phyloP scores from a whole-genome alignment of 1,140 invertebrate genomes.

The Drosophila azteca region DNA sequence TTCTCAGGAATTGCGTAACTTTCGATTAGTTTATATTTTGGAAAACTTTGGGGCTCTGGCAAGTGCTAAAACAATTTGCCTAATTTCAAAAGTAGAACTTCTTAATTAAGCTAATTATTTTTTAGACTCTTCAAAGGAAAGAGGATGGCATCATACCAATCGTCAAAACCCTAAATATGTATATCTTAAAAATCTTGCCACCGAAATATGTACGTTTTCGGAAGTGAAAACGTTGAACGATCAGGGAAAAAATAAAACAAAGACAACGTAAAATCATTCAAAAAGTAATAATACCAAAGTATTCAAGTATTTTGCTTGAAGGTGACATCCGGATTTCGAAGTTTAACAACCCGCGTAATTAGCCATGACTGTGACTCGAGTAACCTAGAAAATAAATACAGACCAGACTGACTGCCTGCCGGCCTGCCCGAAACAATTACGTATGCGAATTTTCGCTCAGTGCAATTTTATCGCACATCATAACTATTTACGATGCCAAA shows the following conservation, averaged over 20 bases:
- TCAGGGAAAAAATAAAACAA: conserved; percentile 12
- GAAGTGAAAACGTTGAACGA: too few species aligned
- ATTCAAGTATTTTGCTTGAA: conserved; percentile 23
- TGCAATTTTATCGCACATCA: conserved; percentile 55
- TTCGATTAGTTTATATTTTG: conserved; percentile 8
- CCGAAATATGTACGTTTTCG: too few species aligned
- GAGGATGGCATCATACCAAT: conserved; percentile 24
- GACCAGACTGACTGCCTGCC: not conserved
- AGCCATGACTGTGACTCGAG: conserved; percentile 38
- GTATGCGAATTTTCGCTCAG: conserved; percentile 39
- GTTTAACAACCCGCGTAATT: conserved; percentile 52
- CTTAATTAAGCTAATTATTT: conserved; percentile 39
- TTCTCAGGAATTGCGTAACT: conserved; percentile 16
- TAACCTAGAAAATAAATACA: conserved; percentile 20
- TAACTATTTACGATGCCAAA: conserved; percentile 48
- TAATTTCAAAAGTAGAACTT: conserved; percentile 34
- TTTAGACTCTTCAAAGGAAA: not conserved
- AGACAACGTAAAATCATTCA: conserved; percentile 8
- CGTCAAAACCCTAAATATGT: not conserved
- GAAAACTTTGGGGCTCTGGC: conserved; percentile 36
- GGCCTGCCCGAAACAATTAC: not conserved
- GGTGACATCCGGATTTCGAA: conserved; percentile 45
- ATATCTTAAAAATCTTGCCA: not conserved
- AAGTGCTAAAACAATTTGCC: conserved; percentile 46
- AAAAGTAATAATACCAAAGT: conserved; percentile 19